Base-by-base conservation (phyloP, 2,888 invertebrate genomes). In the Pseudoips prasinana region DNA sequence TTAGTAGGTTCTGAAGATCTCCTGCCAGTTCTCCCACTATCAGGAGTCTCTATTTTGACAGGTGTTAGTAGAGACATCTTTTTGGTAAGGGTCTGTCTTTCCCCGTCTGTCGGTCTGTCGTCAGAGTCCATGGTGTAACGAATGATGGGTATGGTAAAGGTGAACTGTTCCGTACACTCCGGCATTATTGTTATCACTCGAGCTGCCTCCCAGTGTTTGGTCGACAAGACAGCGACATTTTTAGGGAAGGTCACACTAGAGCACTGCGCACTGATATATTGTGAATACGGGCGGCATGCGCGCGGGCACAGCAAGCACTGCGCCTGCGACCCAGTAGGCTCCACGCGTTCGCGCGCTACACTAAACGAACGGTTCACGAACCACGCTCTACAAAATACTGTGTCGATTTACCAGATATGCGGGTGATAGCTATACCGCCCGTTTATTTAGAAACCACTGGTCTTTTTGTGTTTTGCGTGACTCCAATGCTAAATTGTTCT, bases 71-170 rank as follows among this genome's bases (percentile, higher is more conserved):
- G 55, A 9, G 88, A 87, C 70, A 87, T 83, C 62, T 87, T 88
- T 58, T 88, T 88, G 8, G 74, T 68, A 10, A 73, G 40, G 40
- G 74, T 66, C 68, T 81, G 84, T 48, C 75, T 73, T 46, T 80
- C 72, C 6, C 36, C 33, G 29, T 81, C 75, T 10, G 61, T 45
- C 7, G 72, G 48, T 34, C 65, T 60, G 25, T 84, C 81, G 23
- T 88, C 86, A n/a, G 80, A 66, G 32, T 88, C 87, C 88, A 88
- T 88, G 52, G 86, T 87, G 70, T 84, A 88, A 14, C 81, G 61
- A 58, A 88, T 88, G 45, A 87, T 74, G 32, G 88, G 88, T 56
- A 88, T 87, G 8, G 84, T 81, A 46, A 88, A 87, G 10, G 76
- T 58, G 34, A 84, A 77, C 50, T 81, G 73, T 55, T 88, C 87